Evolutionary conservation across 2,797 vertebrate genomes (phyloP).

Genomic region (Acridotheres tristis): DNA sequence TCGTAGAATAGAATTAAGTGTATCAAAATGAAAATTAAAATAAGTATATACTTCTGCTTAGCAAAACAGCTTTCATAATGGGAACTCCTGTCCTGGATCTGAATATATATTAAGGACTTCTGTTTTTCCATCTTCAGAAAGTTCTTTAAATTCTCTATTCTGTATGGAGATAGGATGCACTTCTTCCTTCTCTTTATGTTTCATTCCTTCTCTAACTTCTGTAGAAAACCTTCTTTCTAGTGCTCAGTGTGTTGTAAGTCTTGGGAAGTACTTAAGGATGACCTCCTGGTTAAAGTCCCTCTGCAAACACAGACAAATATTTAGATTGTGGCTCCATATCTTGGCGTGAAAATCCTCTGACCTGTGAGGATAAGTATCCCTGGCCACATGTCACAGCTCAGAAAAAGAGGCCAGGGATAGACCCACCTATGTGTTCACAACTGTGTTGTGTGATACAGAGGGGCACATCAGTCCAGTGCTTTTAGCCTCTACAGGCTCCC

Average conservation of each 20-base stretch:
- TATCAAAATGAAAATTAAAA: not conserved
- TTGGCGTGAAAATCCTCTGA: not conserved
- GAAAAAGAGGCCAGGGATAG: not conserved
- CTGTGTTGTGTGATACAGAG: not conserved
- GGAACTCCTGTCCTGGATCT: not conserved
- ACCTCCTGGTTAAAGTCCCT: not conserved
- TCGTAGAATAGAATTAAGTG: not conserved
- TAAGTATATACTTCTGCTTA: accelerated
- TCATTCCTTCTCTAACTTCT: not conserved
- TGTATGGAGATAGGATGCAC: not conserved
- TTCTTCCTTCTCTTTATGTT: not conserved
- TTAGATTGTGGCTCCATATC: not conserved
- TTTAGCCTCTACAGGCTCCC: not conserved
- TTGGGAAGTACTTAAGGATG: not conserved
- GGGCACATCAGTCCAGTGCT: not conserved
- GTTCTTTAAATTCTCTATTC: not conserved
- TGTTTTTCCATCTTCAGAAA: not conserved
- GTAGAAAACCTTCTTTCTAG: not conserved
- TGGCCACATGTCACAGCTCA: not conserved
- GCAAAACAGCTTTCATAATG: accelerated
- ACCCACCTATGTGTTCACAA: no score
- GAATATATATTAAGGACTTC: not conserved
- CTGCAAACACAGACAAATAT: not conserved
- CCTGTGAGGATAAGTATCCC: not conserved
- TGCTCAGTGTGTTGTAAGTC: not conserved